Percentiles rank a stretch among this genome's conserved stretches.
phyloP scores from a whole-genome alignment of 1,140 invertebrate species.

The Temnothorax longispinosus region DNA sequence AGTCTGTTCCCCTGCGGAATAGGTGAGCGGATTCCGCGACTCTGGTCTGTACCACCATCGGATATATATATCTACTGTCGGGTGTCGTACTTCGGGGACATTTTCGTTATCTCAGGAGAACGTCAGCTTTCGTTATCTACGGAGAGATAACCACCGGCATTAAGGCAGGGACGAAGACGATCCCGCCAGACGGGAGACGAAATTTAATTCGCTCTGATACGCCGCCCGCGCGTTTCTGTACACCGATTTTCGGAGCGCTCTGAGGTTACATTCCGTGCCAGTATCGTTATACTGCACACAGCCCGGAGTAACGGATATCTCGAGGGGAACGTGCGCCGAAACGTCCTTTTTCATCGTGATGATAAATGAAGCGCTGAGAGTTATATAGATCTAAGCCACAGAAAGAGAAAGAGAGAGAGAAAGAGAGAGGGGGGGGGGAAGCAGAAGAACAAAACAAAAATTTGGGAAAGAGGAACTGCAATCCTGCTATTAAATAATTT shows the following conservation, averaged over 20 bases:
- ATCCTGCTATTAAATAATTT: conserved; percentile 7
- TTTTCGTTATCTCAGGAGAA: conserved; percentile 77
- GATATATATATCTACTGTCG: conserved; percentile 41
- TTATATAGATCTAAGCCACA: neutral
- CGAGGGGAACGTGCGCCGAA: conserved; percentile 16
- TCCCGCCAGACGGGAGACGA: conserved; percentile 53
- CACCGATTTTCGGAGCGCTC: conserved; percentile 39
- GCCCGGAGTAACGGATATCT: conserved; percentile 4
- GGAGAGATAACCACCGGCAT: conserved; percentile 62
- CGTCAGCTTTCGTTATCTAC: conserved; percentile 78
- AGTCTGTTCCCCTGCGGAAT: conserved; percentile 23
- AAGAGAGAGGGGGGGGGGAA: neutral
- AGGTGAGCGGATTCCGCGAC: conserved; percentile 35
- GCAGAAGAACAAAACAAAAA: neutral
- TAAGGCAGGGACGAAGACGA: conserved; percentile 49
- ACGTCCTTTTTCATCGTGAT: conserved; percentile 32
- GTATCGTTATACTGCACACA: conserved; percentile 21
- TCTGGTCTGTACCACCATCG: conserved; percentile 21
- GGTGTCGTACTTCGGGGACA: conserved; percentile 27
- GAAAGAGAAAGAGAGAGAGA: neutral
- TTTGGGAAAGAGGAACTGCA: neutral
- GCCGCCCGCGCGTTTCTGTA: conserved; percentile 19
- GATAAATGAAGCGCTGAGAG: conserved; percentile 32
- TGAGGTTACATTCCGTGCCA: neutral
- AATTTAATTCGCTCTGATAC: conserved; percentile 79